Evolutionary conservation across 2,888 invertebrate genomes (phyloP), one percentile per base, ranked within the genome.

Genomic region (Cylloceria caligata): DNA sequence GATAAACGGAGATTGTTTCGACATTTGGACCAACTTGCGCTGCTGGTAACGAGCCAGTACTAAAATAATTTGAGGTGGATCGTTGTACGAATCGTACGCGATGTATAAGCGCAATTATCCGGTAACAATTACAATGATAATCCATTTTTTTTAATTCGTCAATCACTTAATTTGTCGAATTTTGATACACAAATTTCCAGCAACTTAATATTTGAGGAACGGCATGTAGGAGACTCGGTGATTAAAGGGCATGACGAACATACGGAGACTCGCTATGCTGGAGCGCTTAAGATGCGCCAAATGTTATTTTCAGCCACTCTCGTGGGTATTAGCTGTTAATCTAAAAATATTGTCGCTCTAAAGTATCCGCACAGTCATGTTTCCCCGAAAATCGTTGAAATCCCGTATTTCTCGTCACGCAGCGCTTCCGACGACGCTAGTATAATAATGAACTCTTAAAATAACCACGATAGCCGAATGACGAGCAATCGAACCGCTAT

Each of bases 291-390:
- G 74, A 85, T 45, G n/a, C 9, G 34, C 36, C 34, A 11, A 19
- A 42, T 78, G 84, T 81, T 86, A 84, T 87, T 87, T 87, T 87
- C 83, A 84, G 87, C 87, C 34, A 19, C 60, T 19, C 34, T 68
- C 80, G 71, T 69, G 68, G 21, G 55, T 74, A 68, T 80, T 49
- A n/a, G 75, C 52, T 57, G 71, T 80, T 82, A 60, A 60, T 80
- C 84, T 84, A 86, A 84, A 85, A 84, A 84, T 85, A 84, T 85
- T 57, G 75, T 75, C 21, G n/a, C 45, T 60, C 60, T 19, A 16
- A 30, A 60, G 34, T 34, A 45, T 60, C 45, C 67, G 47, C 68
- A 57, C 19, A 60, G 36, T 68, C 34, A 34, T 16, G 47, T 76
- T 60, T 57, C 21, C 45, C 19, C n/a, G 24, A 55, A 74, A 60